A percentile compares a stretch with the other conserved stretches of the same genome.
These are phyloP conservation scores for Erythrolamprus reginae DNA, from an alignment of 2,113 vertebrate species.

Conservation along the genomic window DNA sequence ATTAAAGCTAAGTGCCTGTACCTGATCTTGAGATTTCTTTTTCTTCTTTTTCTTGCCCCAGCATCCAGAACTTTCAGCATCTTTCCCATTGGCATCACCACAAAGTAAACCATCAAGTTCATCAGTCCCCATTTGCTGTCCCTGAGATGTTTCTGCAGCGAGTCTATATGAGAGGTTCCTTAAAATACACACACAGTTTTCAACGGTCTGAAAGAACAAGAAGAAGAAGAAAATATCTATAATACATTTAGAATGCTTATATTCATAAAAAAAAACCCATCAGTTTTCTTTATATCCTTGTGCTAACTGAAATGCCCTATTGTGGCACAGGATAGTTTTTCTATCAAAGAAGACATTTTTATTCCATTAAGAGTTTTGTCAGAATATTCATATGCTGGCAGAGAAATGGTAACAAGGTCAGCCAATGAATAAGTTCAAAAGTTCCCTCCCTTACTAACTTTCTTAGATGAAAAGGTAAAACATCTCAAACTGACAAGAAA, in stretches of 20 bases:
- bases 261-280: background rate
- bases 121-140: constrained; percentile 95
- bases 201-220: constrained; percentile 81
- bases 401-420: too few species aligned
- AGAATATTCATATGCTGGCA: too few species aligned
- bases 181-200: constrained; percentile 99
- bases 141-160: constrained; percentile 97
- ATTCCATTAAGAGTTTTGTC: background rate
- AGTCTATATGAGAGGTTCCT: constrained; percentile 98
- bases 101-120: constrained; percentile 96
- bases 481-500: too few species aligned
- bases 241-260: background rate
- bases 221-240: too few species aligned
- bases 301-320: background rate
- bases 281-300: background rate
- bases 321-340: background rate
- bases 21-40: constrained; percentile 98
- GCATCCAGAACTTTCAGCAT: constrained; percentile 92
- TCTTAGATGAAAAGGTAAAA: background rate
- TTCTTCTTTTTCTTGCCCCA: constrained; percentile 99
- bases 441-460: background rate
- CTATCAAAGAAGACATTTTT: background rate
- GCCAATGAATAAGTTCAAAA: too few species aligned
- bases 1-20: constrained; percentile 48
- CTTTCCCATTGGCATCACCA: constrained; percentile 86